Evolutionary conservation across 2,113 vertebrate species (phyloP).

Genomic region (Cottus gobio): DNA sequence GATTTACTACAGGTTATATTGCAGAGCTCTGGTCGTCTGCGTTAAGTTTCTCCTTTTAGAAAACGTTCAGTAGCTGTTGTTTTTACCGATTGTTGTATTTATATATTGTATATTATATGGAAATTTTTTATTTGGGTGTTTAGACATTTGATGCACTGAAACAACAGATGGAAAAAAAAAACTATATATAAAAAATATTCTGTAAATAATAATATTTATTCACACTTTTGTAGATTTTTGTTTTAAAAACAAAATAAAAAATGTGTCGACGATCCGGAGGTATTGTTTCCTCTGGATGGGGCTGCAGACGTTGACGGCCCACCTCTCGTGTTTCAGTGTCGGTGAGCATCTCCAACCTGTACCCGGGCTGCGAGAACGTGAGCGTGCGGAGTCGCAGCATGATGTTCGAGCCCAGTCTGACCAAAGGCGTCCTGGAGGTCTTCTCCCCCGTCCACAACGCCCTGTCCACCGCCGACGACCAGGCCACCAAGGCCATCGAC

Average conservation of each 20-base stretch:
- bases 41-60: neutral
- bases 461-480: constrained; percentile 87
- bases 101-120: no score
- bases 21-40: neutral
- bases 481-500: constrained; percentile 91
- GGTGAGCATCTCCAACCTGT: constrained; percentile 94
- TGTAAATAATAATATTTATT: neutral
- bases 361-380: constrained; percentile 97
- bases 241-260: neutral
- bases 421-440: constrained; percentile 95
- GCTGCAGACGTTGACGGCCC: no score
- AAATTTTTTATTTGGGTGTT: neutral
- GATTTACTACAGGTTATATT: neutral
- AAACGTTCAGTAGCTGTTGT: no score
- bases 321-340: constrained; percentile 85
- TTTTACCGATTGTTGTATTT: no score
- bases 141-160: neutral
- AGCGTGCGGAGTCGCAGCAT: constrained; percentile 97
- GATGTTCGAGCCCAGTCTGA: constrained; percentile 99
- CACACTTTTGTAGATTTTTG: neutral
- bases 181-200: neutral
- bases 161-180: neutral
- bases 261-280: neutral
- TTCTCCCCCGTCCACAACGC: constrained; percentile 87
- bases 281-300: neutral